Evolutionary conservation across 1,140 invertebrate genomes (phyloP), one percentile per base, ranked within the genome.

Genomic region (Brachionus calyciflorus): DNA sequence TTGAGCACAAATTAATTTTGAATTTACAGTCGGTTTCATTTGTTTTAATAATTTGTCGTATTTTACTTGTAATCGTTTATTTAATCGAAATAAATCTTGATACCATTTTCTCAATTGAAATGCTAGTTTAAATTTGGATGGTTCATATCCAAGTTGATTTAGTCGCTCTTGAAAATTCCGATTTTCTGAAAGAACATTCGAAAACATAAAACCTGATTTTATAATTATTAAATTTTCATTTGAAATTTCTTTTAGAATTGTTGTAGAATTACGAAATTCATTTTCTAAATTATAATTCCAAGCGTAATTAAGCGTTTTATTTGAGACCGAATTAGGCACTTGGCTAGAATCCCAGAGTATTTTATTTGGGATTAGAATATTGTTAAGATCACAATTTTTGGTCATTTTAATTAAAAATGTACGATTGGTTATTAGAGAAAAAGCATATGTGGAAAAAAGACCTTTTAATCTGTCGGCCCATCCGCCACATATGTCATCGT

Each of bases 371-470:
- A 24, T 17, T 0, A 70, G 10, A 19, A 70, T 49, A 30, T 49
- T 70, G 37, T 17, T 70, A 17, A 48, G 37, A 28, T 70, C 65
- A 19, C 65, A 70, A 19, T 26, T 26, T 51, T 70, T 40, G 44
- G 40, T 70, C 12, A 70, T 48, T 28, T 24, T 46, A 10, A 70
- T 70, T 6, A 49, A 30, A 48, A 70, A 70, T 3, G 10, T 30
- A 9, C 65, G 65, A 6, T 70, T 51, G 19, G 24, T 44, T 44
- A 70, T 70, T n/a, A 70, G 19, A 4, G 65, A 70, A 51, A 70
- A 70, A 33, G 65, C 65, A 19, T 70, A 70, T 33, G 65, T 70
- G 26, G 65, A 70, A 12, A 70, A n/a, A 49, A 70, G 14, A 14
- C 65, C 65, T 46, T 51, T 70, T 26, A 70, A 28, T 5, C 65